Evolutionary conservation across 1,140 invertebrate genomes (phyloP).

Genomic region (Aphidius ervi): DNA sequence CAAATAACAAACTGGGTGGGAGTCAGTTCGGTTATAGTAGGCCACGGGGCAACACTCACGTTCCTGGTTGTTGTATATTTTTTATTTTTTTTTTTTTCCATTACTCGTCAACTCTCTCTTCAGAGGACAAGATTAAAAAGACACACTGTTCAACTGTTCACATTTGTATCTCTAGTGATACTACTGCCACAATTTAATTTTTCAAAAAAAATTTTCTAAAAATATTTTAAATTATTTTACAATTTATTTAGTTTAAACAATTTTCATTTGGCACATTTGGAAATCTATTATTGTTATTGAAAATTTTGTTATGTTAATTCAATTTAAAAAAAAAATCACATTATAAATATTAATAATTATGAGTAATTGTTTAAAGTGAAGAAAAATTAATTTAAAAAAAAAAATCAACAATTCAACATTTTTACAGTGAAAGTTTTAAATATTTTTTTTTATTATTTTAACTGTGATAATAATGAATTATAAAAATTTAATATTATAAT

Average conservation of each 20-base stretch:
- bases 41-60: conserved; percentile 44
- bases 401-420: no score
- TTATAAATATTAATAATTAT: no score
- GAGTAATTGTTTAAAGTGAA: no score
- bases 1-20: conserved; percentile 39
- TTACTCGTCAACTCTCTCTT: conserved; percentile 36
- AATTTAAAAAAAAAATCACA: no score
- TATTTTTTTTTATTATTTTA: no score
- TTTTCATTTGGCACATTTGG: neutral
- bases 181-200: neutral
- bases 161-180: neutral
- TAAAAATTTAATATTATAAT: no score
- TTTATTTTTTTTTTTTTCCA: conserved; percentile 13
- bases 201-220: neutral
- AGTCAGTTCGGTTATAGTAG: conserved; percentile 55
- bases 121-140: conserved; percentile 25
- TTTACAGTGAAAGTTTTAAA: no score
- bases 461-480: no score
- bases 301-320: no score
- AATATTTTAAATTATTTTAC: neutral
- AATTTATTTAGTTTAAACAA: neutral
- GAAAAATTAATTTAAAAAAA: no score
- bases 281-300: no score
- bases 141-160: conserved; percentile 1
- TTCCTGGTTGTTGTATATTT: conserved; percentile 15